These are phyloP conservation scores for Scelioninae gen. 2 DNA, from an alignment of 2,888 invertebrate species.

Conservation along the genomic window DNA sequence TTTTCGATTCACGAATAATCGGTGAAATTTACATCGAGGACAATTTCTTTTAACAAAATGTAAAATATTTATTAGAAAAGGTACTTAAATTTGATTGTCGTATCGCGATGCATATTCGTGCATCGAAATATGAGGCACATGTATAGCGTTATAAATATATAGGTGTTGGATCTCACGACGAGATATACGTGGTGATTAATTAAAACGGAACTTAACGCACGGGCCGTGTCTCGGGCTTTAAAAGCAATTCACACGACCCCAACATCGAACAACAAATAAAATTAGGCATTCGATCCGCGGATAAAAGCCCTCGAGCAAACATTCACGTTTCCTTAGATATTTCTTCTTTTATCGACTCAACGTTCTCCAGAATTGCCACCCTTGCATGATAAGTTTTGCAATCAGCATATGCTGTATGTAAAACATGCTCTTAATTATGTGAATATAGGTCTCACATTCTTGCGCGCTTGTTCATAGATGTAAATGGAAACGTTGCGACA, in stretches of 20 bases:
- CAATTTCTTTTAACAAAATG: no score
- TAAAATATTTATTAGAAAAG: no score
- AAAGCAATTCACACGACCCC: slow-evolving; percentile 67
- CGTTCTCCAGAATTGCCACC: no score
- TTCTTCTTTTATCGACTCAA: slow-evolving; percentile 15
- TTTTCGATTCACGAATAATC: no score
- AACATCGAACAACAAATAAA: slow-evolving; percentile 66
- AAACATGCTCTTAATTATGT: slow-evolving; percentile 22
- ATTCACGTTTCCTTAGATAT: no score
- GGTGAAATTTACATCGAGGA: no score
- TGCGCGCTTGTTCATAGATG: neutral
- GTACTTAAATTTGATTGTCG: no score
- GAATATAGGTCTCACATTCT: neutral
- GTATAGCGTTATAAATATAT: slow-evolving; percentile 49
- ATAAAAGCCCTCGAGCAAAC: slow-evolving; percentile 17
- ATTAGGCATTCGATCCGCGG: slow-evolving; percentile 44
- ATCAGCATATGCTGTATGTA: slow-evolving; percentile 27
- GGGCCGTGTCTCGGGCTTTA: slow-evolving; percentile 66
- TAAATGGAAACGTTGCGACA: slow-evolving; percentile 2
- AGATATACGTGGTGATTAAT: slow-evolving; percentile 68
- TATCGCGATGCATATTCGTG: slow-evolving; percentile 27
- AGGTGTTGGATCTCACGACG: slow-evolving; percentile 15
- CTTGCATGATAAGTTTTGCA: no score
- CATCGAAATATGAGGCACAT: slow-evolving; percentile 36
- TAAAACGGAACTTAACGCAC: slow-evolving; percentile 71